Evolutionary conservation across 2,113 vertebrate species (phyloP).

Genomic region (Tyrannus savana): DNA sequence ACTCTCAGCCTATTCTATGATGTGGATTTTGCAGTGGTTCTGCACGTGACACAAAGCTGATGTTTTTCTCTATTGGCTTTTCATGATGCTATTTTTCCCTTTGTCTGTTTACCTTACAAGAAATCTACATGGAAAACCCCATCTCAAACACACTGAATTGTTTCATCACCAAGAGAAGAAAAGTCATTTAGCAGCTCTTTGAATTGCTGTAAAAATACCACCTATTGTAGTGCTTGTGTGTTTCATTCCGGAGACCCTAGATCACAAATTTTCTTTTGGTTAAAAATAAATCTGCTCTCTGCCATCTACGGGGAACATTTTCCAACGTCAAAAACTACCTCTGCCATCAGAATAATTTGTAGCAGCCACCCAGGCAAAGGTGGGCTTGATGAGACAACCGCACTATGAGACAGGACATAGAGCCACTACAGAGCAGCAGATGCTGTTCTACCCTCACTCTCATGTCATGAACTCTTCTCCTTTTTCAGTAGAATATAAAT

Average conservation of each 20-base stretch:
- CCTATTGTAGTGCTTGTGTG: neutral
- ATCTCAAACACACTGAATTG: neutral
- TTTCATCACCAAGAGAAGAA: neutral
- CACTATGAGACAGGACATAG: accelerated
- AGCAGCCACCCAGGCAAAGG: neutral
- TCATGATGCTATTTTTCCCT: neutral
- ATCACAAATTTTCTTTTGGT: neutral
- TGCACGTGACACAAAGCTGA: neutral
- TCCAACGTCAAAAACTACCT: neutral
- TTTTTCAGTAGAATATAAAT: neutral
- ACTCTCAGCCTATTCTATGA: neutral
- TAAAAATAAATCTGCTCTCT: neutral
- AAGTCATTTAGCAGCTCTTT: neutral
- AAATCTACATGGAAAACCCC: neutral
- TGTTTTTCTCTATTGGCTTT: neutral
- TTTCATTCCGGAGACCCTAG: neutral
- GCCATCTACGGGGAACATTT: neutral
- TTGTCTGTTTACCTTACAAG: neutral
- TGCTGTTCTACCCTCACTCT: neutral
- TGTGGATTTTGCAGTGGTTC: neutral
- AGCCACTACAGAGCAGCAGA: neutral
- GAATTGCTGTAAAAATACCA: neutral
- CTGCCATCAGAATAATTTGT: neutral
- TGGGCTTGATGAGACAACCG: accelerated
- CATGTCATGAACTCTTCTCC: neutral